Evolutionary conservation across 2,888 invertebrate species (phyloP).

Genomic region (Anthrax anthrax): DNA sequence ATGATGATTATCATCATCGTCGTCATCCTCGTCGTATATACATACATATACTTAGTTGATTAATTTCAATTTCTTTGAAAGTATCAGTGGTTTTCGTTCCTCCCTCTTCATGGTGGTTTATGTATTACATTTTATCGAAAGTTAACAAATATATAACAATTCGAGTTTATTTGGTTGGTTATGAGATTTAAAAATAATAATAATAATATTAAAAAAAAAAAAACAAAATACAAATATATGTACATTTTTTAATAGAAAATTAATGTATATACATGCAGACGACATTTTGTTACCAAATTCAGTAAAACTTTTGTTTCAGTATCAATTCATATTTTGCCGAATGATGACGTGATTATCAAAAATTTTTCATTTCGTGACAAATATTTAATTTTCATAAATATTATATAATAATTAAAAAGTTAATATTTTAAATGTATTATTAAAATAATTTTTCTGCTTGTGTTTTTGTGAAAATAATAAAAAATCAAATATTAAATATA

Average conservation of each 20-base stretch:
- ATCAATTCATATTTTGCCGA: conserved; percentile 32
- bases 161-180: conserved; percentile 1
- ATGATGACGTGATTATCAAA: conserved; percentile 24
- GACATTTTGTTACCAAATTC: conserved; percentile 6
- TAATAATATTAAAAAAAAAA: too few species aligned
- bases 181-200: not conserved
- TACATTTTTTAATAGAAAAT: not conserved
- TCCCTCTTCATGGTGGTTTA: conserved; percentile 5
- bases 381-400: conserved; percentile 1
- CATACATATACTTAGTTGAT: too few species aligned
- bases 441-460: too few species aligned
- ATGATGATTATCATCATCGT: too few species aligned
- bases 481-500: too few species aligned
- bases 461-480: too few species aligned
- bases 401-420: too few species aligned
- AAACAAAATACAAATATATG: too few species aligned
- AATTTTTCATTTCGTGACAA: not conserved
- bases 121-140: not conserved
- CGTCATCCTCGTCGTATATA: too few species aligned
- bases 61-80: not conserved
- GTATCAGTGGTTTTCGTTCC: conserved; percentile 1
- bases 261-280: not conserved
- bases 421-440: too few species aligned
- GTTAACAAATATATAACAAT: not conserved
- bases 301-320: conserved; percentile 23